Conservation (phyloP, 2,888 invertebrate genomes). For the Dusona sp. region DNA sequence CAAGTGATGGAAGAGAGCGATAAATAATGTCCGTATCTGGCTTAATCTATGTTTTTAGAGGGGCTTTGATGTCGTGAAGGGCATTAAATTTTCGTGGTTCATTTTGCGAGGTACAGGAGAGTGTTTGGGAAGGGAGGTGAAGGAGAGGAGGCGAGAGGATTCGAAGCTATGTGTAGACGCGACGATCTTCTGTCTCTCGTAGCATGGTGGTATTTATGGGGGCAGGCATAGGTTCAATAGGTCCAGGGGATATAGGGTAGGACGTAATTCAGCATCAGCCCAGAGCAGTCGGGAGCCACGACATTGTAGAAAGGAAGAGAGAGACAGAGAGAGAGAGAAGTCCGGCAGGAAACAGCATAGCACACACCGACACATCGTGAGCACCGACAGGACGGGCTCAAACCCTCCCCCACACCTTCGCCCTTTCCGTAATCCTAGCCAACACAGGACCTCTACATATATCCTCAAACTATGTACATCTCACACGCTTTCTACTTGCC, state of each 20-base stretch:
- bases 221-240: conserved; percentile 78
- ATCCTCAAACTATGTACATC: conserved; percentile 70
- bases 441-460: conserved; percentile 75
- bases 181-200: conserved; percentile 65
- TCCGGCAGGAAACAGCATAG: conserved; percentile 51
- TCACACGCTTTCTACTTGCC: conserved; percentile 79
- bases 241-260: conserved; percentile 81
- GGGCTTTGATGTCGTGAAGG: conserved; percentile 44
- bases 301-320: conserved; percentile 48
- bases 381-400: conserved; percentile 60
- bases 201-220: conserved; percentile 76
- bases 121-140: conserved; percentile 1
- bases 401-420: conserved; percentile 60
- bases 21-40: conserved; percentile 28
- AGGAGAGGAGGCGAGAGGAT: conserved; percentile 12
- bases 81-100: conserved; percentile 61
- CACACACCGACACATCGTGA: conserved; percentile 44
- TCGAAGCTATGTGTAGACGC: conserved; percentile 50
- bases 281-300: conserved; percentile 68
- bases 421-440: conserved; percentile 82
- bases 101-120: conserved; percentile 26
- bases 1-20: not conserved
- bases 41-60: conserved; percentile 27
- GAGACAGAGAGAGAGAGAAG: conserved; percentile 14
- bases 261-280: conserved; percentile 84